Percentiles rank a stretch among this genome's conserved stretches.
phyloP scores from a whole-genome alignment of 1,140 invertebrate genomes.

The Euwallacea fornicatus region DNA sequence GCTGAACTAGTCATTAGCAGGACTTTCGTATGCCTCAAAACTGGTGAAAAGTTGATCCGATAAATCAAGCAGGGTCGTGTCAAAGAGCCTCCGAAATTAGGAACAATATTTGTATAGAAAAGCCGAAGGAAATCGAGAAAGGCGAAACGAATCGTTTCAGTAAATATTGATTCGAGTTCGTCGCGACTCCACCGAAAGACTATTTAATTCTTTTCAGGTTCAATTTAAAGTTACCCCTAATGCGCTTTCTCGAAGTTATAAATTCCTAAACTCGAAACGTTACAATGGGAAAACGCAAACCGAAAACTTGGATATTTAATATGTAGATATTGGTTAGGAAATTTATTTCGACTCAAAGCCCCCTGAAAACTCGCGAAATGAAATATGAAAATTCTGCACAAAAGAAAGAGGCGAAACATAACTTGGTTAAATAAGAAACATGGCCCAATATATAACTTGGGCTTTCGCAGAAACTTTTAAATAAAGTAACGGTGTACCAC shows the following conservation, averaged over 20 bases:
- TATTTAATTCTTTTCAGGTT: no score
- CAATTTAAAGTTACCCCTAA: no score
- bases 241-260: no score
- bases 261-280: no score
- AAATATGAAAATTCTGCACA: slow-evolving; percentile 7
- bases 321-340: not conserved
- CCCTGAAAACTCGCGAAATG: not conserved
- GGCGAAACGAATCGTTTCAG: slow-evolving; percentile 1
- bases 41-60: no score
- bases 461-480: slow-evolving; percentile 4
- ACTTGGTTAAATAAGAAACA: slow-evolving; percentile 14
- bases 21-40: no score
- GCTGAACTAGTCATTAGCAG: no score
- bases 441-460: slow-evolving; percentile 1
- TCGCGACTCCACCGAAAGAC: not conserved
- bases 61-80: no score
- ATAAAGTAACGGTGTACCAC: slow-evolving; percentile 12
- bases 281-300: not conserved
- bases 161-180: not conserved
- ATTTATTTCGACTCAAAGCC: not conserved
- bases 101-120: not conserved
- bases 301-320: not conserved
- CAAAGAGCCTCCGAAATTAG: not conserved
- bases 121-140: not conserved
- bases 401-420: not conserved